These are phyloP conservation scores for Strigamia maritima DNA, from an alignment of 2,888 invertebrate genomes.

Conservation along the genomic window DNA sequence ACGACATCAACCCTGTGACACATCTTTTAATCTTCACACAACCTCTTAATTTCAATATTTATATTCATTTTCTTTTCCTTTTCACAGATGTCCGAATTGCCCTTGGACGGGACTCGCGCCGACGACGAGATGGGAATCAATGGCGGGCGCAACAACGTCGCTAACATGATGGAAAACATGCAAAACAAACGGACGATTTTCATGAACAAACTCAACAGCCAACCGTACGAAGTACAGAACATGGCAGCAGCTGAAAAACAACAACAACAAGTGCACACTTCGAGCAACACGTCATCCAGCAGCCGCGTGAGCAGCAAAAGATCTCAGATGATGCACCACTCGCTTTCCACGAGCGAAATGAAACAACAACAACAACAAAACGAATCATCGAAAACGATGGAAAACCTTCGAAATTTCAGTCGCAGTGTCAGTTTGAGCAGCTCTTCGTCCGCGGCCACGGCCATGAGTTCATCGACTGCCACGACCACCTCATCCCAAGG, in stretches of 20 bases:
- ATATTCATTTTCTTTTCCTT: slow-evolving; percentile 44
- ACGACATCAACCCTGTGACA: too few species aligned
- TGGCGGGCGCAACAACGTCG: not conserved
- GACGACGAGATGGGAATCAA: not conserved
- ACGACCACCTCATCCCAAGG: slow-evolving; percentile 43
- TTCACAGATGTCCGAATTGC: slow-evolving; percentile 60
- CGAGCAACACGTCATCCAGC: not conserved
- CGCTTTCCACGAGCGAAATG: slow-evolving; percentile 65
- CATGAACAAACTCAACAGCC: slow-evolving; percentile 35
- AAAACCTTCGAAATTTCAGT: slow-evolving; percentile 42
- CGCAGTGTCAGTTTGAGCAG: slow-evolving; percentile 45
- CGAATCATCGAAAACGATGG: slow-evolving; percentile 38
- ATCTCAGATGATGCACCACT: slow-evolving; percentile 54
- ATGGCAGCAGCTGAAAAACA: not conserved
- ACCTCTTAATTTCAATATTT: too few species aligned
- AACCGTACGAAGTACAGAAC: not conserved
- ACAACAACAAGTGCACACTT: not conserved
- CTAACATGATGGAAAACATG: slow-evolving; percentile 34
- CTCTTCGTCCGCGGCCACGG: slow-evolving; percentile 43
- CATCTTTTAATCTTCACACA: too few species aligned
- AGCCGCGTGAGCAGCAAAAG: slow-evolving; percentile 36
- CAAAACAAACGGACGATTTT: slow-evolving; percentile 15
- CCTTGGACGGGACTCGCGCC: slow-evolving; percentile 57
- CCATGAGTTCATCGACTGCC: slow-evolving; percentile 45
- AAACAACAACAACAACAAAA: slow-evolving; percentile 74